phyloP scores from a whole-genome alignment of 2,113 vertebrate genomes.

The Marmota flaviventris region DNA sequence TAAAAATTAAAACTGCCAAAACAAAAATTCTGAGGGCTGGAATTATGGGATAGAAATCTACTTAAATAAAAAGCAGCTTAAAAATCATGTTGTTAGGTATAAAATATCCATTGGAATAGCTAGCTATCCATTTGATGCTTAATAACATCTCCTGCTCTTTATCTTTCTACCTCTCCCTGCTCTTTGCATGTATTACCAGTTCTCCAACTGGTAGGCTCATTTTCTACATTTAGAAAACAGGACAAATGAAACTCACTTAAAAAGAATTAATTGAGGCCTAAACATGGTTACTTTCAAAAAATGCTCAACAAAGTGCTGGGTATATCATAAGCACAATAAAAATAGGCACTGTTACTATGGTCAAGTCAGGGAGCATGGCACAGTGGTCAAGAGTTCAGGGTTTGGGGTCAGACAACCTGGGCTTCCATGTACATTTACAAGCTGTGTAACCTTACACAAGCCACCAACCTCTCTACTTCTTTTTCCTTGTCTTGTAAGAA shows the following conservation, averaged over 20 bases:
- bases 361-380: not conserved
- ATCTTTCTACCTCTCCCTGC: not conserved
- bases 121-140: not conserved
- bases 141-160: not conserved
- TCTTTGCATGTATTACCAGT: not conserved
- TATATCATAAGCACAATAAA: not conserved
- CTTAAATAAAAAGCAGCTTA: not conserved
- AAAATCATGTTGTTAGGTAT: not conserved
- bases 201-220: not conserved
- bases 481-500: slow-evolving; percentile 18
- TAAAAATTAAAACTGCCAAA: not conserved
- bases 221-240: not conserved
- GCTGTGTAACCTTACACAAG: not conserved
- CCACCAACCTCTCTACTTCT: not conserved
- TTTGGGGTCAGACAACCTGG: not conserved
- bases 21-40: not conserved
- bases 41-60: not conserved
- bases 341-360: not conserved
- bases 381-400: not conserved
- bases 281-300: not conserved
- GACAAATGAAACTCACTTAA: not conserved
- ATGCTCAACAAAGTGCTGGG: not conserved
- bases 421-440: not conserved
- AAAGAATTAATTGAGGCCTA: not conserved
- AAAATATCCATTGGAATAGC: not conserved